These are phyloP conservation scores for Diarsia rubi DNA, from an alignment of 2,888 invertebrate species.

Conservation along the genomic window DNA sequence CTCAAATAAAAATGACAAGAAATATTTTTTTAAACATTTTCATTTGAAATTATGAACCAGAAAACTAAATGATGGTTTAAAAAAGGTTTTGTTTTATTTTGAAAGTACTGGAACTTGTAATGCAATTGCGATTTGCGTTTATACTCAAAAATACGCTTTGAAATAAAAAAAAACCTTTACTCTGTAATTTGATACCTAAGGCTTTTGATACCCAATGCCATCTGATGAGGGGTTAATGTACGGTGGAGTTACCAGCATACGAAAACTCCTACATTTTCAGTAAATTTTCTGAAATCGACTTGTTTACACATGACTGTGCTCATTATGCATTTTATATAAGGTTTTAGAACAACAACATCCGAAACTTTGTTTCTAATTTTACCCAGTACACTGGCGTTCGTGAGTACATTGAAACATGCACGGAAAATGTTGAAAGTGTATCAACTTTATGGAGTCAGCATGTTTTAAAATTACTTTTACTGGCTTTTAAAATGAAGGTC, in stretches of 20 bases:
- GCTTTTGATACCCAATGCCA: neutral
- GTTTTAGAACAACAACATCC: neutral
- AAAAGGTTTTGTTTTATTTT: neutral
- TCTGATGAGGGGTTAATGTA: neutral
- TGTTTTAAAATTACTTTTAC: neutral
- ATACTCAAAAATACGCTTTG: neutral
- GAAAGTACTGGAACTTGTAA: neutral
- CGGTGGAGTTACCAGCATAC: neutral
- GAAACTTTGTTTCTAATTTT: no score
- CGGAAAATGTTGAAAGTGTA: no score
- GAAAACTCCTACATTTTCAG: neutral
- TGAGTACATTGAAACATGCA: neutral
- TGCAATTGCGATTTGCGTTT: neutral
- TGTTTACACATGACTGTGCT: no score
- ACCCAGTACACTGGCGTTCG: neutral
- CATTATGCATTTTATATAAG: neutral
- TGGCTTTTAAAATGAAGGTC: neutral
- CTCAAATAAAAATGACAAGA: neutral
- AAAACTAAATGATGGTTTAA: neutral
- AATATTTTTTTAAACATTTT: no score
- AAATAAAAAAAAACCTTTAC: neutral
- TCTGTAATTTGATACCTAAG: neutral
- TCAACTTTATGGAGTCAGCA: no score
- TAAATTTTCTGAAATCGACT: neutral
- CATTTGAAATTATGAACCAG: neutral